Conservation (phyloP, 2,113 vertebrate genomes). For the Suricata suricatta region DNA sequence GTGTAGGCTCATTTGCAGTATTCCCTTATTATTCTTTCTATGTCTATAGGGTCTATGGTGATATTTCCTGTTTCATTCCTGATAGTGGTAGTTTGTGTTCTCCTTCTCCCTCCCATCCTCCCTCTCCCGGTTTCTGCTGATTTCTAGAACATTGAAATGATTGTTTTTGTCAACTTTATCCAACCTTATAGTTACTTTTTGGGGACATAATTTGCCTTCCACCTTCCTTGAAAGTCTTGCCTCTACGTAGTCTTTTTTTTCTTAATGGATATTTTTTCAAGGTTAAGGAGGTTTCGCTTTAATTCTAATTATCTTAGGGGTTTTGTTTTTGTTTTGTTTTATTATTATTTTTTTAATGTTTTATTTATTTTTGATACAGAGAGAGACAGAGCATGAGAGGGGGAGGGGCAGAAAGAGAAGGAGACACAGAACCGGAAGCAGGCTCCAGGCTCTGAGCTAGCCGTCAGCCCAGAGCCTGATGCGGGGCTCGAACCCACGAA, state of each 20-base stretch:
- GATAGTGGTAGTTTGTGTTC: background rate
- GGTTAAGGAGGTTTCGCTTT: conserved; percentile 1
- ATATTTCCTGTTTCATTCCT: background rate
- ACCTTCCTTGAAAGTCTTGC: background rate
- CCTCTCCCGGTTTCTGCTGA: background rate
- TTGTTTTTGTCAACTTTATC: background rate
- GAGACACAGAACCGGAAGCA: no score
- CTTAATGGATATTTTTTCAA: background rate
- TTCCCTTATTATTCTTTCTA: conserved; percentile 1
- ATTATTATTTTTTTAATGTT: no score
- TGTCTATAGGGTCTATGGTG: background rate
- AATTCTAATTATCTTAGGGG: background rate
- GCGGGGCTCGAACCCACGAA: no score
- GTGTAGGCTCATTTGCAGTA: background rate
- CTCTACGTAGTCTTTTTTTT: background rate
- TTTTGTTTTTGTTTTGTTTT: conserved; percentile 13
- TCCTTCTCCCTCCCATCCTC: no score
- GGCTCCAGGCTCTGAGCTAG: no score
- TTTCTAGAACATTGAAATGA: background rate
- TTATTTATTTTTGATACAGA: no score
- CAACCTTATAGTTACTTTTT: conserved; percentile 17
- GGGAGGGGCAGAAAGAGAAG: no score
- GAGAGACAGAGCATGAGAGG: no score
- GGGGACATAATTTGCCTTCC: background rate
- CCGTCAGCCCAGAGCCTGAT: no score